Conservation (phyloP, 2,113 vertebrate genomes). For the Petrocephalus zakoni region DNA sequence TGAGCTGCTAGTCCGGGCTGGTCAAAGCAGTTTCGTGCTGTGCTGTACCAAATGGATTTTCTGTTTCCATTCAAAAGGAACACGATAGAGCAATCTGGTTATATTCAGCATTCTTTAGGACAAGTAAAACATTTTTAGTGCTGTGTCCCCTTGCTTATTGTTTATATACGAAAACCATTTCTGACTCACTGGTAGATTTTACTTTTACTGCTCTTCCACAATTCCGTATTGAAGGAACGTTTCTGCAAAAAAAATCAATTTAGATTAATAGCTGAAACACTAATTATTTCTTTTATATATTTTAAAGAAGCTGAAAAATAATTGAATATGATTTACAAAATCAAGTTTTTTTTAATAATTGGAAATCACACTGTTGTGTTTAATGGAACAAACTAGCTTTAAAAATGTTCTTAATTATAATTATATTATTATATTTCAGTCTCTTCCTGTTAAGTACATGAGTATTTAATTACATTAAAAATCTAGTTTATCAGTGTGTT, state of each 20-base stretch:
- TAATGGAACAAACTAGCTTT: not conserved
- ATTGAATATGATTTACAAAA: not conserved
- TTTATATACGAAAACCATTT: not conserved
- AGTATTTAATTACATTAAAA: not conserved
- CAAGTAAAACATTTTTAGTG: constrained; percentile 10
- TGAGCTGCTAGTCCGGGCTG: not conserved
- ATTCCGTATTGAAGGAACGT: not conserved
- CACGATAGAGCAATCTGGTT: not conserved
- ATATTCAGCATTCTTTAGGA: not conserved
- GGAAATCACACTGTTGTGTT: not conserved
- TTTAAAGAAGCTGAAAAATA: not conserved
- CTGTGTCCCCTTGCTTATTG: not conserved
- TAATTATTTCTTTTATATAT: not conserved
- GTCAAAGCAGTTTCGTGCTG: not conserved
- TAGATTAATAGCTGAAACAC: not conserved
- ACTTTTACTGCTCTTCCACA: not conserved
- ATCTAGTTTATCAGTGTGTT: not conserved
- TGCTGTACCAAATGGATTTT: not conserved
- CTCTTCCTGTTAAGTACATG: not conserved
- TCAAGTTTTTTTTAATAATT: not conserved
- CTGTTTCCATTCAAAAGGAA: not conserved
- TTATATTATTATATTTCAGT: not conserved
- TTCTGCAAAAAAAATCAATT: not conserved
- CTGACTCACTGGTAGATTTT: not conserved
- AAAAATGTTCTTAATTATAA: not conserved